Evolutionary conservation across 92 coral and sea anemone species (phyloP), one percentile per base, ranked within the genome.

Genomic region (Isaurus tuberculatus): DNA sequence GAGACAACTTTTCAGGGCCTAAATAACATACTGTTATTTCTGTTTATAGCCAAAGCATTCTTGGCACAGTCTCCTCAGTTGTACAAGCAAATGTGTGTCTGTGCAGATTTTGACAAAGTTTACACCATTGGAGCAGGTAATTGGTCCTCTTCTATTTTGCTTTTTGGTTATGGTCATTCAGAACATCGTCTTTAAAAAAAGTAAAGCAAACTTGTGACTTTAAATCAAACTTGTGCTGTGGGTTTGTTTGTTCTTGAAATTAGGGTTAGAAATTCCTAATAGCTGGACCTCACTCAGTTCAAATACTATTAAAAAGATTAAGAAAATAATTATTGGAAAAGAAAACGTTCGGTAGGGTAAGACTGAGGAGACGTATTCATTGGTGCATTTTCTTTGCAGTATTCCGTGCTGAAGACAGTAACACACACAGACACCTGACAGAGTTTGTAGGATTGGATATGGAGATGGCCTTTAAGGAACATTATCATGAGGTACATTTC

Each of bases 11-110:
- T n/a, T n/a, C n/a, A n/a, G n/a, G n/a, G n/a, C n/a, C n/a, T n/a
- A n/a, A n/a, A n/a, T 40, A 46, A 19, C 13, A 11, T 19, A 46
- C 8, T 9, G 31, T 33, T 2, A 26, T 9, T 84, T 84, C 28
- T 20, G 22, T 51, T 78, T 32, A 10, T 79, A 95, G 98, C 98
- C 77, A 92, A 91, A 71, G 98, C 98, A 19, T 96, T 88, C 83
- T 85, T 96, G 23, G 98, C 98, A 27, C 98, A 96, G 86, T 96
- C 98, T n/a, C 98, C 98, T 3, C 98, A 96, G 90, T 79, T 96
- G 48, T 96, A 96, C 96, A 96, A 96, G 65, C 98, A 96, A 79
- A 96, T 96, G 98, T 95, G 90, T 51, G 88, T 96, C 57, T 90
- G 98, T 73, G 98, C 94, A 44, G 98, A 96, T 75, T 96, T 94